Base-by-base conservation (phyloP, 37 sponge, comb jelly and placozoan species). In the Tethya wilhelma region DNA sequence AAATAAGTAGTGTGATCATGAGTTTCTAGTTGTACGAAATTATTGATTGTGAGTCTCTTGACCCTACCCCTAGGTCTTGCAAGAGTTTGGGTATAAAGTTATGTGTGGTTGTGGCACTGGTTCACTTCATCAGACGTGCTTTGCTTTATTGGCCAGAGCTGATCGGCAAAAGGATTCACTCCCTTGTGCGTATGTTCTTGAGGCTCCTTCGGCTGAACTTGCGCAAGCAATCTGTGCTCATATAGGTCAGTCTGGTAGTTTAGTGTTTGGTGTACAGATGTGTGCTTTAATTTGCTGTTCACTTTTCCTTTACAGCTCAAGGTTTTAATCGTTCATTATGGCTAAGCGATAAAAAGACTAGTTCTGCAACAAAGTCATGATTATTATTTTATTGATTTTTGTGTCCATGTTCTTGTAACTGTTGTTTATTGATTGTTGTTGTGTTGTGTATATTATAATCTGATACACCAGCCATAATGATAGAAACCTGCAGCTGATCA, bases 51-150 rank as follows among this genome's bases (percentile, higher is more conserved):
- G 26, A 26, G 8, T 19, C 29, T 6, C 2, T 3, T 28, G 4
- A 28, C 55, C 44, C 66, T 68, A 1, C 30, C 36, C 29, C 43
- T 28, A 74, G 74, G 53, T 46, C 0, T 39, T 84, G 5, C 46
- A n/a, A 0, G 22, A 75, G 57, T 83, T 66, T 9, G 39, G 59
- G 40, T 75, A 67, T 4, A 23, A 40, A 5, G 40, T 44, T 23
- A 44, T 84, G 58, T 26, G 56, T 38, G 77, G 84, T 29, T 84
- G 84, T 67, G 84, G 84, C 19, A 43, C 56, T 39, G 84, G 84
- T 20, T 26, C 29, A 1, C 2, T 28, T 22, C 84, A 84, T 56
- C 58, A 67, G 44, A 57, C 76, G 0, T 84, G 84, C 30, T 68
- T 84, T 30, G 55, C 59, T 38, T 40, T 84, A n/a, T 17, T 84